These are phyloP conservation scores for Hesperia comma DNA, from an alignment of 2,888 invertebrate species.

Conservation along the genomic window DNA sequence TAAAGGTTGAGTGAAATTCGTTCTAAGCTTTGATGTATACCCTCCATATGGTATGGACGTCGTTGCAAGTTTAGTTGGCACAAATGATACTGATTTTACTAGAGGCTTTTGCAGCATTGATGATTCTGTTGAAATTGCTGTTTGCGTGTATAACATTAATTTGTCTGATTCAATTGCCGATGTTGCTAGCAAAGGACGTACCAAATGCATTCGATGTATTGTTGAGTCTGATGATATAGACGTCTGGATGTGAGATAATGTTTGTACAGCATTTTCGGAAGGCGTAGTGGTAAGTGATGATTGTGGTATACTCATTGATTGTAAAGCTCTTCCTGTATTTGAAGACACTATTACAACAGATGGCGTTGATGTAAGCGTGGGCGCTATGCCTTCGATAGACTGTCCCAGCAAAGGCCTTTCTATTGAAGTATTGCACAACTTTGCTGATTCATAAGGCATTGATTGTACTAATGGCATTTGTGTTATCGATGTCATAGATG, in stretches of 20 bases:
- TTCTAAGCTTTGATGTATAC: not conserved
- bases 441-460: constrained; percentile 15
- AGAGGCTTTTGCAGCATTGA: not conserved
- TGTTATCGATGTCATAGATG: constrained; percentile 9
- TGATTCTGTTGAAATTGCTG: not conserved
- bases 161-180: not conserved
- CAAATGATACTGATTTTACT: not conserved
- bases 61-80: not conserved
- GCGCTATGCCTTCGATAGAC: not conserved
- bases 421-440: constrained; percentile 8
- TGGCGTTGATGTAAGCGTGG: not conserved
- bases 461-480: constrained; percentile 12
- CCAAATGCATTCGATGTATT: not conserved
- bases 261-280: not conserved
- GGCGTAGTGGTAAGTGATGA: not conserved
- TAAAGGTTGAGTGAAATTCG: not conserved
- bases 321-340: not conserved
- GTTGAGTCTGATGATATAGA: not conserved
- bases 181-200: not conserved
- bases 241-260: not conserved
- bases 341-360: constrained; percentile 2
- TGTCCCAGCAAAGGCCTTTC: not conserved
- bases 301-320: not conserved
- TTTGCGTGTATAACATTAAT: constrained; percentile 1
- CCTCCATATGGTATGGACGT: not conserved